Conservation (phyloP, 2,113 vertebrate genomes). For the Actenoides lindsayi region DNA sequence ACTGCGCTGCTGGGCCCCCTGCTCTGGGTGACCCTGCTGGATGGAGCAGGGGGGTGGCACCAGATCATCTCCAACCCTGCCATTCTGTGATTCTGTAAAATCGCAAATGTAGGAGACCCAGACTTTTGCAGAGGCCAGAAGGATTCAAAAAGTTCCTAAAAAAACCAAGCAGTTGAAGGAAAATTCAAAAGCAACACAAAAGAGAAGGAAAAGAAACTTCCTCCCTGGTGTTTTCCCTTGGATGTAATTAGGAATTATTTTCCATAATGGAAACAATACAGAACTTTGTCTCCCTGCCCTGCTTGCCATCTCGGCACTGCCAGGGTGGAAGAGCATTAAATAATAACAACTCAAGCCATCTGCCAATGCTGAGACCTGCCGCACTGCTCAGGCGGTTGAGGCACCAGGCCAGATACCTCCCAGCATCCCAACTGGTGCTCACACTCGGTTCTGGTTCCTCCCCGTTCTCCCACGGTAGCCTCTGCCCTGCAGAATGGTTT, state of each 20-base stretch:
- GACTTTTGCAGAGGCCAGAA: background rate
- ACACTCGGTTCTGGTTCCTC: rapidly evolving
- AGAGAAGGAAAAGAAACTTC: background rate
- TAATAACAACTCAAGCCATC: background rate
- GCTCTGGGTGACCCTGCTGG: too few species aligned
- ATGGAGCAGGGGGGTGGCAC: too few species aligned
- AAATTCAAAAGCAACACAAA: background rate
- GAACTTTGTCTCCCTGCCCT: background rate
- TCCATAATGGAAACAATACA: background rate
- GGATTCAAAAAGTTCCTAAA: background rate
- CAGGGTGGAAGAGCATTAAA: background rate
- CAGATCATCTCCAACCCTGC: too few species aligned
- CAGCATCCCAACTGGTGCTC: background rate
- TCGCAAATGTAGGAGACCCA: rapidly evolving
- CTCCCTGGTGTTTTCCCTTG: background rate
- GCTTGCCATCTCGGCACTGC: background rate
- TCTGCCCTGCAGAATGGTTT: background rate
- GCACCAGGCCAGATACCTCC: background rate
- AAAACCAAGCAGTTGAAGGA: background rate
- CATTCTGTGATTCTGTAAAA: background rate
- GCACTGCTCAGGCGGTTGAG: background rate
- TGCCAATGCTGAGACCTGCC: background rate
- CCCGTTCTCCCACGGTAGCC: rapidly evolving
- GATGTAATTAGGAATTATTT: background rate
- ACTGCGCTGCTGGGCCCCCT: too few species aligned